A percentile compares a stretch with the other conserved stretches of the same genome.
These are phyloP conservation scores for Danio albolineatus DNA, from an alignment of 2,797 vertebrate species.

Conservation along the genomic window DNA sequence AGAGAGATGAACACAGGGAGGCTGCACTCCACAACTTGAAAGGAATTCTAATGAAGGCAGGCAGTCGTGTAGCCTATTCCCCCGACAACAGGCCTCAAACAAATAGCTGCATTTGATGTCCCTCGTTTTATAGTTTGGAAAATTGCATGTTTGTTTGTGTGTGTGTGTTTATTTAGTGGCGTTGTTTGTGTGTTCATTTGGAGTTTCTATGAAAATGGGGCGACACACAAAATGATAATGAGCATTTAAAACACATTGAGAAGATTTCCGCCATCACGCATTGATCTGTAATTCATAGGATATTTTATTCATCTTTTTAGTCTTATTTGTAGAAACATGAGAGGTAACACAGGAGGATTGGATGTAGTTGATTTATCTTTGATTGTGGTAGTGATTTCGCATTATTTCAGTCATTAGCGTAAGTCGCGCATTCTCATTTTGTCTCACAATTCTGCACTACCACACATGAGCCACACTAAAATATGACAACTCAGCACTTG, in stretches of 20 bases:
- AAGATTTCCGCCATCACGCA: not conserved
- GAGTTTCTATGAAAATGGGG: slow-evolving; percentile 56
- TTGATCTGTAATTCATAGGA: not conserved
- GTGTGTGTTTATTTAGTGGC: slow-evolving; percentile 61
- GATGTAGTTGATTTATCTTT: not conserved
- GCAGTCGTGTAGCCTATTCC: slow-evolving; percentile 82
- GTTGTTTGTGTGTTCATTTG: slow-evolving; percentile 66
- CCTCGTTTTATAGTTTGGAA: slow-evolving; percentile 84
- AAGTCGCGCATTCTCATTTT: not conserved
- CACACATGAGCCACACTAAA: not conserved
- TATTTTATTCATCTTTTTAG: not conserved
- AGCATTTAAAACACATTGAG: slow-evolving; percentile 28
- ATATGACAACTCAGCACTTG: not conserved
- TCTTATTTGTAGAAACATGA: slow-evolving; percentile 5
- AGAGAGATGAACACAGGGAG: slow-evolving; percentile 82
- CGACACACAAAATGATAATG: slow-evolving; percentile 11
- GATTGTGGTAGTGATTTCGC: not conserved
- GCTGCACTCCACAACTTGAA: slow-evolving; percentile 84
- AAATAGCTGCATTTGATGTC: slow-evolving; percentile 88
- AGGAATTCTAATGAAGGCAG: slow-evolving; percentile 85
- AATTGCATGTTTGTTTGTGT: slow-evolving; percentile 70
- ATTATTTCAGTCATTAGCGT: not conserved
- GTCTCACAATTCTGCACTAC: not conserved
- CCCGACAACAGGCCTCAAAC: slow-evolving; percentile 86
- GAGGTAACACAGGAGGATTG: not conserved